Percentiles rank a stretch among this genome's conserved stretches.
These are phyloP conservation scores for Chloromyia formosa DNA, from an alignment of 2,888 invertebrate genomes.

Conservation along the genomic window DNA sequence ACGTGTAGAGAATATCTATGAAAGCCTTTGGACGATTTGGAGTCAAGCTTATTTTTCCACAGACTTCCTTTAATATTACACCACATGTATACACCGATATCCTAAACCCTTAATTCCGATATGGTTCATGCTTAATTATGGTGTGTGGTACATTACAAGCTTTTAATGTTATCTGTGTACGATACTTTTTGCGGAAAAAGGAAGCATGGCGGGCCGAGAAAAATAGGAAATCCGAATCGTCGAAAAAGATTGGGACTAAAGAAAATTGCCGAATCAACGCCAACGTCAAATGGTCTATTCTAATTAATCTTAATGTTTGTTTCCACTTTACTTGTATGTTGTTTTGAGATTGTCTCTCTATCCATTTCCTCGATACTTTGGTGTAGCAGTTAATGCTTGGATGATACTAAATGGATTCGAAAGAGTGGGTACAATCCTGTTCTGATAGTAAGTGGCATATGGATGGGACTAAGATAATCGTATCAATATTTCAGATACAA, in stretches of 20 bases:
- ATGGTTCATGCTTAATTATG: conserved; percentile 21
- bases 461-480: no score
- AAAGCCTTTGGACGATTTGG: background rate
- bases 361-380: background rate
- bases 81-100: background rate
- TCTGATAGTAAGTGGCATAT: no score
- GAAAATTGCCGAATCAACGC: conserved; percentile 27
- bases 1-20: no score
- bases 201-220: no score
- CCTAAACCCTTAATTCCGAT: conserved; percentile 15
- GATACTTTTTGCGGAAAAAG: background rate
- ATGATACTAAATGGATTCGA: no score
- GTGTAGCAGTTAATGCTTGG: background rate
- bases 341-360: background rate
- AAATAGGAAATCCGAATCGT: background rate
- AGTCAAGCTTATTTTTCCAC: background rate
- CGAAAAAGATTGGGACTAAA: background rate
- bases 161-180: background rate
- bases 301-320: conserved; percentile 36
- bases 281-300: conserved; percentile 12
- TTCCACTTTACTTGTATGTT: conserved; percentile 12
- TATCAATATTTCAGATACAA: no score
- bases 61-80: background rate
- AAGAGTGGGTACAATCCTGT: no score
- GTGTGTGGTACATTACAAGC: conserved; percentile 24